Evolutionary conservation across 2,888 invertebrate species (phyloP), one percentile per base, ranked within the genome.

Genomic region (Amblyjoppa proteus): DNA sequence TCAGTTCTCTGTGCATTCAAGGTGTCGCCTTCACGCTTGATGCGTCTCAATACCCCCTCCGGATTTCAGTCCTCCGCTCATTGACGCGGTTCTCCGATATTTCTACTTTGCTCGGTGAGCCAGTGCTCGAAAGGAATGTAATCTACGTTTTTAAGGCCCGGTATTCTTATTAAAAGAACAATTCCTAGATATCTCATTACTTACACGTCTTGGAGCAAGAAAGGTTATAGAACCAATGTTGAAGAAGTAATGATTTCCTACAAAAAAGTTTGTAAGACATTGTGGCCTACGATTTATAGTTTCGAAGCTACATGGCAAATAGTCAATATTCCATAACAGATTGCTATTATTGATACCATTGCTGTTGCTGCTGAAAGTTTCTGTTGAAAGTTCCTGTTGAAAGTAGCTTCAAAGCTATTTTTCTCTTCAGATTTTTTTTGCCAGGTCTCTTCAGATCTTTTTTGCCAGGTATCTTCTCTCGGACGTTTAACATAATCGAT

Each of bases 41-140:
- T 38, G 51, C 75, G 51, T 5, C 75, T 64, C 31, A 45, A 6
- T 49, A 7, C 31, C 49, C 45, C 58, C 58, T 16, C 6, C 13
- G 7, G 34, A 34, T 51, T 20, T 51, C 31, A 75, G n/a, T 11
- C 51, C 51, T 13, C 38, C 64, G 64, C 38, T 66, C 53, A 38
- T 51, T 76, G 66, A 34, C 51, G 75, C 66, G 64, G 20, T 76
- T 66, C 34, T 53, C 66, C 20, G 66, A 20, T 51, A 13, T 66
- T 51, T 66, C 66, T 25, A 51, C 49, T 45, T 75, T 34, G 16
- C 51, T 75, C 51, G 38, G n/a, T 13, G 49, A 76, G 64, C n/a
- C 4, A 25, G 61, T 7, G 61, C 66, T 53, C 51, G 51, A 53
- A 38, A 13, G 34, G 34, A 64, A 66, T 51, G 51, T 16, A 49